Evolutionary conservation across 2,888 invertebrate species (phyloP).

Genomic region (Caradrina clavipalpis): DNA sequence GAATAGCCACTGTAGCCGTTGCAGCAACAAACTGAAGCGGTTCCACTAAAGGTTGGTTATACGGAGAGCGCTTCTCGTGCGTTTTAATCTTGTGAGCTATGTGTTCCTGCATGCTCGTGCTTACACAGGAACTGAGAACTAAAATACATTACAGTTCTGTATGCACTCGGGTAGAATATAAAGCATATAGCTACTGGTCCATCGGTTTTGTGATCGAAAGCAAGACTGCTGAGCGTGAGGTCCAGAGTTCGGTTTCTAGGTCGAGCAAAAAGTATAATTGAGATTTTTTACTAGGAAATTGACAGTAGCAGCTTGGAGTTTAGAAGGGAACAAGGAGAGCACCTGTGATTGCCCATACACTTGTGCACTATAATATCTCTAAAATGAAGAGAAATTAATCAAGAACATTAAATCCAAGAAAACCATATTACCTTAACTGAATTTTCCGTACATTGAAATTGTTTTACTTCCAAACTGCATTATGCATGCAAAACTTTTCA

Average conservation of each 20-base stretch:
- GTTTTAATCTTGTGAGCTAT: background rate
- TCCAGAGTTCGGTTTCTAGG: too few relatives aligned
- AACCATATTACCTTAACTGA: background rate
- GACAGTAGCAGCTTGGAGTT: too few relatives aligned
- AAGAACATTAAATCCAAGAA: constrained; percentile 1
- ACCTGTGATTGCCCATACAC: too few relatives aligned
- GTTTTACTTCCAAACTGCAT: constrained; percentile 5
- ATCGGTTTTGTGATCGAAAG: too few relatives aligned
- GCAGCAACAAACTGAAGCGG: constrained; percentile 15
- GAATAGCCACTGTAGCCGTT: constrained; percentile 6
- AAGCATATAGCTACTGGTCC: too few relatives aligned
- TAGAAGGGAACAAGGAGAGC: too few relatives aligned
- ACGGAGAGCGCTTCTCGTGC: background rate
- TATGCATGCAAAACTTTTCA: constrained; percentile 4
- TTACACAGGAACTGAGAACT: background rate
- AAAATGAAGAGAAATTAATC: too few relatives aligned
- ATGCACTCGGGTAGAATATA: too few relatives aligned
- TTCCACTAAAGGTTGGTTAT: constrained; percentile 20
- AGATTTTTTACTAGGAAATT: too few relatives aligned
- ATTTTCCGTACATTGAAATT: background rate
- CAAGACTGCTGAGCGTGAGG: too few relatives aligned
- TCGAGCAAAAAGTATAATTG: too few relatives aligned
- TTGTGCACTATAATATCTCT: too few relatives aligned
- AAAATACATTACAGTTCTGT: background rate
- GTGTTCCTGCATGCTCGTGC: background rate